These are phyloP conservation scores for Dendrolimus punctatus DNA, from an alignment of 1,140 invertebrate genomes.

Conservation along the genomic window DNA sequence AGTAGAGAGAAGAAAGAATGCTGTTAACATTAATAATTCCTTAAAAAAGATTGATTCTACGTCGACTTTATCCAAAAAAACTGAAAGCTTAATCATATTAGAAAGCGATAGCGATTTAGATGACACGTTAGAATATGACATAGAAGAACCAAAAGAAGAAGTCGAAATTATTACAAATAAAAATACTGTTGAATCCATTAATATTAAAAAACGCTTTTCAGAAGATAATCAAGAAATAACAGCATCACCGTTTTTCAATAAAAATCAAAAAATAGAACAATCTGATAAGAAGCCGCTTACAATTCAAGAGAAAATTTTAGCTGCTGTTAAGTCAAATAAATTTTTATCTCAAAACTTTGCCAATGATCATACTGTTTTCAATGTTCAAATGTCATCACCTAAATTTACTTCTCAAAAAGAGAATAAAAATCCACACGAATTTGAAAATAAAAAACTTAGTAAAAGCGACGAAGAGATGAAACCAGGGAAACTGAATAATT, in stretches of 20 bases:
- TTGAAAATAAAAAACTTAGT: slow-evolving; percentile 8
- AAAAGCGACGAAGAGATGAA: slow-evolving; percentile 14
- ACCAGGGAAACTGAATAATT: slow-evolving; percentile 10
- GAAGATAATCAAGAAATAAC: slow-evolving; percentile 22
- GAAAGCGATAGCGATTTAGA: slow-evolving; percentile 51
- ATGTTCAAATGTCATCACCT: slow-evolving; percentile 13
- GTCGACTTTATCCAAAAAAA: slow-evolving; percentile 9
- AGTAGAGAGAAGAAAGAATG: slow-evolving; percentile 30
- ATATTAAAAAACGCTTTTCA: slow-evolving; percentile 41
- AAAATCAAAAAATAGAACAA: slow-evolving; percentile 40
- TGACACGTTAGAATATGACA: slow-evolving; percentile 26
- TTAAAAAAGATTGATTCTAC: slow-evolving; percentile 2
- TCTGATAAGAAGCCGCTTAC: slow-evolving; percentile 20
- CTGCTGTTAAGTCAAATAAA: slow-evolving; percentile 29
- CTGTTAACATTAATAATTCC: slow-evolving; percentile 6
- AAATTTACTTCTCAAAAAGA: slow-evolving; percentile 38
- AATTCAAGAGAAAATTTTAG: slow-evolving; percentile 44
- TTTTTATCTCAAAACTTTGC: slow-evolving; percentile 21
- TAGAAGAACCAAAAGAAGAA: slow-evolving; percentile 4
- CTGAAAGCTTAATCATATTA: slow-evolving; percentile 35
- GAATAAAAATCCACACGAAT: slow-evolving; percentile 29
- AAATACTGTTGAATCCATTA: slow-evolving; percentile 9
- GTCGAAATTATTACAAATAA: slow-evolving; percentile 5
- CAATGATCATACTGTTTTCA: slow-evolving; percentile 19
- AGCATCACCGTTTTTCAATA: slow-evolving; percentile 51